These are phyloP conservation scores for Acropora yongei DNA, from an alignment of 64 coral and sea anemone species.

Conservation along the genomic window DNA sequence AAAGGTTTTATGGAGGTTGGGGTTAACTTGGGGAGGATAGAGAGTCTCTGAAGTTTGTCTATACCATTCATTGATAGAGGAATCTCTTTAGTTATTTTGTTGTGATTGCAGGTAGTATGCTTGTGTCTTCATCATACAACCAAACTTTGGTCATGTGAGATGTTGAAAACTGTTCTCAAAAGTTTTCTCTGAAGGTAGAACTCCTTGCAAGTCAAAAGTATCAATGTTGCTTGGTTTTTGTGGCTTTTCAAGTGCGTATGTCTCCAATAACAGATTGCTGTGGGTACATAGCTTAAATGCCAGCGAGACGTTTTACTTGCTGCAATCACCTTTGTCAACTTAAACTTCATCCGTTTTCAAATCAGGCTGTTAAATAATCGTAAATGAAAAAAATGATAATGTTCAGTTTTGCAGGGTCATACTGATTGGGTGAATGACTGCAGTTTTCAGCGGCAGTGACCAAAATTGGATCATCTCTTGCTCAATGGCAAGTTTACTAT, in stretches of 20 bases:
- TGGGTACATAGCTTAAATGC: too few species aligned
- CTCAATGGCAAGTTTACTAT: constrained; percentile 87
- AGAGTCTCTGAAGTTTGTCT: too few species aligned
- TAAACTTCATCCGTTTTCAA: too few species aligned
- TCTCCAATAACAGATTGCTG: background rate
- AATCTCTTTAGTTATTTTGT: background rate
- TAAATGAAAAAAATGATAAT: too few species aligned
- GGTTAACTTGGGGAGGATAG: too few species aligned
- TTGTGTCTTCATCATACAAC: constrained; percentile 94
- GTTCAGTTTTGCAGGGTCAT: constrained; percentile 80
- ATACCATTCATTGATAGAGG: too few species aligned
- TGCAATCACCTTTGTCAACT: too few species aligned
- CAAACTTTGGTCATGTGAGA: constrained; percentile 98
- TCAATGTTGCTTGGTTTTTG: background rate
- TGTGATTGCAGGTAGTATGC: constrained; percentile 61
- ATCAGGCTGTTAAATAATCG: too few species aligned
- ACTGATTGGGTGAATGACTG: constrained; percentile 96
- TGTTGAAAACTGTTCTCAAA: constrained; percentile 88
- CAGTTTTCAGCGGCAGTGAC: constrained; percentile 87
- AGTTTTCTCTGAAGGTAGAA: constrained; percentile 95
- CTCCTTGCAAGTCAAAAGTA: background rate
- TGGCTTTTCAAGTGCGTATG: background rate
- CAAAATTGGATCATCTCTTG: constrained; percentile 99
- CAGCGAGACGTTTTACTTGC: too few species aligned
- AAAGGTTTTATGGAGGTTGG: too few species aligned